Evolutionary conservation across 1,140 invertebrate genomes (phyloP), one percentile per base, ranked within the genome.

Genomic region (Nautilus pompilius): DNA sequence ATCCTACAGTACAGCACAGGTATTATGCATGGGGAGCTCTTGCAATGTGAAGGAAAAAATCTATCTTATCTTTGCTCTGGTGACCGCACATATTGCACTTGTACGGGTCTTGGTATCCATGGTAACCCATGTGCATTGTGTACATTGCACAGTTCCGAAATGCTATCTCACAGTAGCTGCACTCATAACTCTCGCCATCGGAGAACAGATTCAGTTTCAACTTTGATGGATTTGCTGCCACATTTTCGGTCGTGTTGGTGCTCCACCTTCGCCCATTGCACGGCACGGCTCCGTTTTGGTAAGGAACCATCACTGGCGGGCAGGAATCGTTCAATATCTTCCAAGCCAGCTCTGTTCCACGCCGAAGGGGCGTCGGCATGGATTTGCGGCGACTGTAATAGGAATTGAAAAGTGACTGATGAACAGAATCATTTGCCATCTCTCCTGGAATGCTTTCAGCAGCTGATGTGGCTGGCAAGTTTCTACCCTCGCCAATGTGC

Each of bases 121-220:
- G 96, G 82, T 93, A 98, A 59, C 93, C 92, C 92, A 96, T 96
- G 82, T 99, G 96, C 75, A 97, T 91, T 0, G 90, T 90, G 83
- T 95, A 95, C 88, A 99, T 91, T 8, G 93, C 88, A 30, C 89
- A 87, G 76, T 98, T 92, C n/a, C 88, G 88, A 80, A 98, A 98
- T 3, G 88, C 86, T 29, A 98, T 95, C 70, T 92, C 90, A 81
- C 96, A 99, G 77, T 90, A 91, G 30, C 88, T 85, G 77, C 96
- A 99, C 60, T 87, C 86, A 73, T 89, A 90, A 22, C 67, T 62
- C 8, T 74, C 63, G 33, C 41, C 56, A 3, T 34, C 45, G 36
- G 49, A 62, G 55, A n/a, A 28, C 60, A 32, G 41, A 17, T 26
- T 22, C 46, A 41, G 57, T 34, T 20, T 57, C 36, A 58, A 36